Evolutionary conservation across 1,140 invertebrate genomes (phyloP).

Genomic region (Rhagoletis zephyria): DNA sequence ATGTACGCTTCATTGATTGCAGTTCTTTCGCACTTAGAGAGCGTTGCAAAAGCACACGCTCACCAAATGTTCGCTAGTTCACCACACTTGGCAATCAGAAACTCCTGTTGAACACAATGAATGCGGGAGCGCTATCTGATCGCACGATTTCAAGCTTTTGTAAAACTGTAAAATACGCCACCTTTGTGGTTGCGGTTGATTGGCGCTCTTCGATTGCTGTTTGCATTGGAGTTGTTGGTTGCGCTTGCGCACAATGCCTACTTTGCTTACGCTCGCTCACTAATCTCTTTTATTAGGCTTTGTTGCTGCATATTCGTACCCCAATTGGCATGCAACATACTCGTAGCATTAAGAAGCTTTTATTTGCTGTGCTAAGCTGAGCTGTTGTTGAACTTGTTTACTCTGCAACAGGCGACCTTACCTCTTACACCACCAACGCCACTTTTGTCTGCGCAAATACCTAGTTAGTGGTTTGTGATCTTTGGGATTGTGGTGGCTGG

Average conservation of each 20-base stretch:
- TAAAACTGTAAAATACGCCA: slow-evolving; percentile 1
- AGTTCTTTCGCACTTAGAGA: slow-evolving; percentile 10
- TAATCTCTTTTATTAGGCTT: not conserved
- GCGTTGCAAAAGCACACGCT: not conserved
- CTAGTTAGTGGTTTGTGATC: slow-evolving; percentile 10
- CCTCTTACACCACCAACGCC: not conserved
- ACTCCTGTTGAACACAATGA: slow-evolving; percentile 21
- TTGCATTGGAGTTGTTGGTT: not conserved
- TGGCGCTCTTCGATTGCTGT: not conserved
- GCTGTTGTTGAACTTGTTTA: slow-evolving; percentile 11
- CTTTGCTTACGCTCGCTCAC: not conserved
- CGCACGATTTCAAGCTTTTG: not conserved
- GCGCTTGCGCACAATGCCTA: not conserved
- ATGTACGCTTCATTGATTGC: not conserved
- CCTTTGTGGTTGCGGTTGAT: not conserved
- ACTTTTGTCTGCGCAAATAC: slow-evolving; percentile 5
- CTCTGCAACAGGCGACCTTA: not conserved
- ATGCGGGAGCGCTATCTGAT: not conserved
- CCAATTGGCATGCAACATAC: not conserved
- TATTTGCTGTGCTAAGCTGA: not conserved
- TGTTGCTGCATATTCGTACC: not conserved
- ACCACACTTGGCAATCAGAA: not conserved
- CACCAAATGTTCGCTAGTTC: not conserved
- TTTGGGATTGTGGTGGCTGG: slow-evolving; percentile 40
- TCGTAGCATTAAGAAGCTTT: not conserved